Evolutionary conservation across 2,888 invertebrate species (phyloP).

Genomic region (Balanococcus diminutus): DNA sequence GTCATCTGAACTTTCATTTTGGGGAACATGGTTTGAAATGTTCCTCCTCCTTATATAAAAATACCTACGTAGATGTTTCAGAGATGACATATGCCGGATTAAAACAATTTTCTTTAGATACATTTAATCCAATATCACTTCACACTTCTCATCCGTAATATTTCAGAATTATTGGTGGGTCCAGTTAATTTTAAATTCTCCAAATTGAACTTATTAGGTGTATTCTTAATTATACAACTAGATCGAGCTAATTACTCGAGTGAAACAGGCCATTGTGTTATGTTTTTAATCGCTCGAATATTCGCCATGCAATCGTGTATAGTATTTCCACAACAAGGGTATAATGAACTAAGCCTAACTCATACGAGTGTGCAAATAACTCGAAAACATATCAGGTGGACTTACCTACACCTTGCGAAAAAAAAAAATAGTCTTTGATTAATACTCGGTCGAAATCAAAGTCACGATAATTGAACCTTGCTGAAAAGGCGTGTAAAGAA

Average conservation of each 20-base stretch:
- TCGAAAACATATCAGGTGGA: background rate
- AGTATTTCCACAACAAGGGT: background rate
- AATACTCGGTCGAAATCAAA: background rate
- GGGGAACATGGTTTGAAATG: too few relatives aligned
- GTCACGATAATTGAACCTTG: background rate
- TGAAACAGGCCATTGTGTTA: conserved; percentile 3
- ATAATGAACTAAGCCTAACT: background rate
- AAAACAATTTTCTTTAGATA: too few relatives aligned
- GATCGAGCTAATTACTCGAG: conserved; percentile 4
- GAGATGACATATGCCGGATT: too few relatives aligned
- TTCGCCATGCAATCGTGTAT: background rate
- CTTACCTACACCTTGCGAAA: background rate
- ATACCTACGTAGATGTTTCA: too few relatives aligned
- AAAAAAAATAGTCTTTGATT: background rate
- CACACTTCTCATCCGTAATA: too few relatives aligned
- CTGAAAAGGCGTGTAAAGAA: background rate
- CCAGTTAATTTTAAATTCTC: background rate
- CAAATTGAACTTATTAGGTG: background rate
- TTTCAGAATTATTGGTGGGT: too few relatives aligned
- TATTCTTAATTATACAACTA: background rate
- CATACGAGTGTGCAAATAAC: background rate
- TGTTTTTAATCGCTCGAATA: background rate
- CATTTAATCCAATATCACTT: too few relatives aligned
- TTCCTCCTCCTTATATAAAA: too few relatives aligned
- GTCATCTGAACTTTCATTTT: too few relatives aligned